Evolutionary conservation across 2,797 vertebrate species (phyloP).

Genomic region (Crossoptilon crossoptilon): DNA sequence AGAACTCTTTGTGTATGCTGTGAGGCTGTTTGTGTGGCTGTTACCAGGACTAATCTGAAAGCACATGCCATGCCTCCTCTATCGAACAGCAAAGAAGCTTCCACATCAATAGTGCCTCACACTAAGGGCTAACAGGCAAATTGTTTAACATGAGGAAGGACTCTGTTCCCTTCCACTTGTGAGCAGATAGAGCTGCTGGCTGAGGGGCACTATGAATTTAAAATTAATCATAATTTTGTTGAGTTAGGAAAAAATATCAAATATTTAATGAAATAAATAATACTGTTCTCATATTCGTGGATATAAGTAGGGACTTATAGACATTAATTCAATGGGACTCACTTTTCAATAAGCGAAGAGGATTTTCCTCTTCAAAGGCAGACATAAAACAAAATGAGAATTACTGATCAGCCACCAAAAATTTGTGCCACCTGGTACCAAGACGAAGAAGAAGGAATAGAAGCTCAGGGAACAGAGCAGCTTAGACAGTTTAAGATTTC

Average conservation of each 20-base stretch:
- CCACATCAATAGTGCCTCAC: not conserved
- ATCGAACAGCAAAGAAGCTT: not conserved
- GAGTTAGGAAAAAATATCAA: not conserved
- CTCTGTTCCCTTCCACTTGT: not conserved
- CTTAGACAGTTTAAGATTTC: not conserved
- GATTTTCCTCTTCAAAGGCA: not conserved
- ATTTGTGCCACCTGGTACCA: not conserved
- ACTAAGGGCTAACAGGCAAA: no score
- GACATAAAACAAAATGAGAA: not conserved
- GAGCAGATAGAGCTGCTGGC: not conserved
- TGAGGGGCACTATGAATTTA: not conserved
- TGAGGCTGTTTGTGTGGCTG: not conserved
- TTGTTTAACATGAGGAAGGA: fast-evolving
- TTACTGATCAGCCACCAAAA: not conserved
- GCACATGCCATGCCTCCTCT: not conserved
- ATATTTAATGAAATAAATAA: not conserved
- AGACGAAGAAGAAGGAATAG: not conserved
- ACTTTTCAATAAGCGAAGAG: not conserved
- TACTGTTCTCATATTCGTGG: not conserved
- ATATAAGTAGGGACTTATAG: not conserved
- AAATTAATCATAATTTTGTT: not conserved
- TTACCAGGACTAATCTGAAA: not conserved
- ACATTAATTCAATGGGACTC: not conserved
- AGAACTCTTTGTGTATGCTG: not conserved
- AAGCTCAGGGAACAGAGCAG: not conserved